Conservation (phyloP, 2,888 invertebrate genomes). For the Plebejus melissa region DNA sequence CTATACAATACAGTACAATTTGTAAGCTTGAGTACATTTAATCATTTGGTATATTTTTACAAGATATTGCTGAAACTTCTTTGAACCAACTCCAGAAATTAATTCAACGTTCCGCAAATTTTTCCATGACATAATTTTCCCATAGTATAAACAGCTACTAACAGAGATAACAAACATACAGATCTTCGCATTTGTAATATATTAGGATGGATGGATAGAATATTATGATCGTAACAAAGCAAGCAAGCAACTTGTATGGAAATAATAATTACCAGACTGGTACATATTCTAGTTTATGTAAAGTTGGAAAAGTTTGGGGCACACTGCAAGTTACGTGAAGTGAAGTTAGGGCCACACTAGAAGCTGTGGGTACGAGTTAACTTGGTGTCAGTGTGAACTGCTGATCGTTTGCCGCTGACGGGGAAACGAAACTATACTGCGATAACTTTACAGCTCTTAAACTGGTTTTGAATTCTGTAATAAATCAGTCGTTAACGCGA, state of each 20-base stretch:
- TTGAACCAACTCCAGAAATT: too few species aligned
- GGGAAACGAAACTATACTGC: neutral
- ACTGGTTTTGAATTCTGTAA: neutral
- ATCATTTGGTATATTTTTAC: too few species aligned
- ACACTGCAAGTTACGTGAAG: neutral
- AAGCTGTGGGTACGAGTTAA: neutral
- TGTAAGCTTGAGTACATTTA: slow-evolving; percentile 34
- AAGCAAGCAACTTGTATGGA: neutral
- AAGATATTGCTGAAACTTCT: too few species aligned
- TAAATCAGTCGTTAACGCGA: too few species aligned
- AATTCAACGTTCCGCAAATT: too few species aligned
- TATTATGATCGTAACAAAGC: neutral
- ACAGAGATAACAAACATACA: neutral
- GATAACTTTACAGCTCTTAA: neutral
- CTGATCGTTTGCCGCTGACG: neutral
- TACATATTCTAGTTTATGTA: neutral
- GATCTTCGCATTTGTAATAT: neutral
- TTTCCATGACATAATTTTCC: too few species aligned
- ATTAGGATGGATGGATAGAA: too few species aligned
- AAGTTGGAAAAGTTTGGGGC: neutral
- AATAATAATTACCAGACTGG: neutral
- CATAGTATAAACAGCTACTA: too few species aligned
- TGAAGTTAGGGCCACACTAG: slow-evolving; percentile 2
- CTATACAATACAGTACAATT: slow-evolving; percentile 50
- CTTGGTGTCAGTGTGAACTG: neutral